Percentiles rank a stretch among this genome's conserved stretches.
Evolutionary conservation across 2,797 vertebrate genomes (phyloP).

Genomic region (Lagorchestes hirsutus): DNA sequence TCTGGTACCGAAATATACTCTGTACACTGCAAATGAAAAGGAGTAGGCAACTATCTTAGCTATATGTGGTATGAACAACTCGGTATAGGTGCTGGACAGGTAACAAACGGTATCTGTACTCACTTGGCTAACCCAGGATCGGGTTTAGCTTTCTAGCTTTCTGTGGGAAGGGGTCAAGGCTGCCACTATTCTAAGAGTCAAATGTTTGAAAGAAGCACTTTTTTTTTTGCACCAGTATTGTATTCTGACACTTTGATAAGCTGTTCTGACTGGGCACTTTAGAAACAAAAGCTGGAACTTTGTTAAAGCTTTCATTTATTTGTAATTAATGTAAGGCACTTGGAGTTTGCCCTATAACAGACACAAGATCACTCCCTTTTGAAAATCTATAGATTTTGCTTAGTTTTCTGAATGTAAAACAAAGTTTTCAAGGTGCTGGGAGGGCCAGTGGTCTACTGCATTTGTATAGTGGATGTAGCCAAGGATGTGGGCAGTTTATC

Average conservation of each 20-base stretch:
- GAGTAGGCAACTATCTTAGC: neutral
- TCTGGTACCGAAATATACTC: constrained; percentile 43
- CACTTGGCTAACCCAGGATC: neutral
- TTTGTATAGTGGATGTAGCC: neutral
- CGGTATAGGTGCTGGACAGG: neutral
- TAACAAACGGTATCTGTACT: neutral
- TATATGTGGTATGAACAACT: neutral
- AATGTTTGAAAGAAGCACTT: neutral
- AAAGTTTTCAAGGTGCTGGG: neutral
- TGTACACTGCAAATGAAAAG: neutral
- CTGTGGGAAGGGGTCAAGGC: neutral
- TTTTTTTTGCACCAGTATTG: neutral
- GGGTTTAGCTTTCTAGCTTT: neutral
- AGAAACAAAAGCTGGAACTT: neutral
- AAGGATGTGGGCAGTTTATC: neutral
- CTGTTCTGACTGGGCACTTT: neutral
- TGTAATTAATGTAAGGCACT: neutral
- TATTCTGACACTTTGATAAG: neutral
- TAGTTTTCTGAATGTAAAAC: neutral
- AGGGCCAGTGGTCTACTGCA: neutral
- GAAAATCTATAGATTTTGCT: neutral
- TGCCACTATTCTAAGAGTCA: neutral
- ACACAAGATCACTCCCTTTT: neutral
- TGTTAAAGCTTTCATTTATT: neutral
- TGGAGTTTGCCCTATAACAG: neutral